A percentile compares a stretch with the other conserved stretches of the same genome.
These are phyloP conservation scores for Thyatira batis DNA, from an alignment of 2,888 invertebrate genomes.

Conservation along the genomic window DNA sequence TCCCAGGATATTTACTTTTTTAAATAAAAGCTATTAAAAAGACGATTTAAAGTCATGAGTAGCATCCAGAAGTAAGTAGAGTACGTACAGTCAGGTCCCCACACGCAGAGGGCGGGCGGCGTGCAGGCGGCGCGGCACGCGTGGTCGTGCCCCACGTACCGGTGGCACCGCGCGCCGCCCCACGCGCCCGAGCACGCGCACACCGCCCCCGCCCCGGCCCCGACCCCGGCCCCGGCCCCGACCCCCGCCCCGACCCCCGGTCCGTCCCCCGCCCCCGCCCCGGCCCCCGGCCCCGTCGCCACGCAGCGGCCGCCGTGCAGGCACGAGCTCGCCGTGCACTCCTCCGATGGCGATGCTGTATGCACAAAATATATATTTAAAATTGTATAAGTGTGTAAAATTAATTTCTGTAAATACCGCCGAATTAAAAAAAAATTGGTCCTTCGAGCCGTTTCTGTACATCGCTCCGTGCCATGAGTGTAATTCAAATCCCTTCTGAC, in stretches of 20 bases:
- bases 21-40: too few relatives aligned
- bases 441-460: too few relatives aligned
- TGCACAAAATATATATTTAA: too few relatives aligned
- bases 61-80: background rate
- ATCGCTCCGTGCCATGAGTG: too few relatives aligned
- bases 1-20: too few relatives aligned
- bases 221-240: constrained; percentile 25
- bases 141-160: constrained; percentile 84
- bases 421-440: too few relatives aligned
- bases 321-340: constrained; percentile 14
- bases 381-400: too few relatives aligned
- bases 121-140: constrained; percentile 83
- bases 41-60: background rate
- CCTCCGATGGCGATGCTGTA: background rate
- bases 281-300: constrained; percentile 34
- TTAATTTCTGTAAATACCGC: too few relatives aligned
- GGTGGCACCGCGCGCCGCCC: constrained; percentile 88
- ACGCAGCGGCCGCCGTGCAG: constrained; percentile 40
- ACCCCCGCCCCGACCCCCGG: constrained; percentile 15
- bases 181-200: constrained; percentile 92
- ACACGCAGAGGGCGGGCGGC: constrained; percentile 66
- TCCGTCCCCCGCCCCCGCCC: constrained; percentile 34
- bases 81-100: constrained; percentile 51
- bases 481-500: too few relatives aligned
- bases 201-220: constrained; percentile 48